Evolutionary conservation across 2,888 invertebrate genomes (phyloP).

Genomic region (Scaeva pyrastri): DNA sequence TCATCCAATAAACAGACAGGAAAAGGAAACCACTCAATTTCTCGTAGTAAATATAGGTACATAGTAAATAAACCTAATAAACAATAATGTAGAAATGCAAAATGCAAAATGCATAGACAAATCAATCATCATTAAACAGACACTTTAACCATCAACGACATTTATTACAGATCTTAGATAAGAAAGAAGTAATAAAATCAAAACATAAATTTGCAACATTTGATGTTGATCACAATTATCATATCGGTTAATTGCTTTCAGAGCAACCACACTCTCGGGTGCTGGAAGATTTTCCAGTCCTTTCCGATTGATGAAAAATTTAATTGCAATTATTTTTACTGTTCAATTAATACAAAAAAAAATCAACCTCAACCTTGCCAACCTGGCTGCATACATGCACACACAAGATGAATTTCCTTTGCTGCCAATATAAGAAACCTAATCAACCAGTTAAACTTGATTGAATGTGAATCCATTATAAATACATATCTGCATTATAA

Average conservation of each 20-base stretch:
- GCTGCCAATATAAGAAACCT: slow-evolving; percentile 39
- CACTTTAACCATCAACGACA: slow-evolving; percentile 20
- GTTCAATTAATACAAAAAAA: slow-evolving; percentile 9
- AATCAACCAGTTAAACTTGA: slow-evolving; percentile 72
- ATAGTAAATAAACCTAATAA: too few species aligned
- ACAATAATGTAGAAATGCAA: not conserved
- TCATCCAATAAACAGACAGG: too few species aligned
- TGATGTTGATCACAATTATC: slow-evolving; percentile 71
- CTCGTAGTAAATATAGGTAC: too few species aligned
- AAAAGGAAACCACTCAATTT: too few species aligned
- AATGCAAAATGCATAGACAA: slow-evolving; percentile 34
- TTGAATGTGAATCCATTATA: slow-evolving; percentile 66
- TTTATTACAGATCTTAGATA: slow-evolving; percentile 13
- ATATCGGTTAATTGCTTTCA: slow-evolving; percentile 63
- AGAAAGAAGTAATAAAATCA: not conserved
- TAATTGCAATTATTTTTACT: slow-evolving; percentile 39
- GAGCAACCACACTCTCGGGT: slow-evolving; percentile 13
- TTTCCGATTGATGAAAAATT: slow-evolving; percentile 49
- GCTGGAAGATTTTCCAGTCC: slow-evolving; percentile 45
- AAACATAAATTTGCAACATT: slow-evolving; percentile 37
- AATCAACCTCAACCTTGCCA: slow-evolving; percentile 16
- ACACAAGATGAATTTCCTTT: slow-evolving; percentile 31
- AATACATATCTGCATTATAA: slow-evolving; percentile 24
- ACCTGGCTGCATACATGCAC: not conserved
- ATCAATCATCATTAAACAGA: slow-evolving; percentile 57